Base-by-base conservation (phyloP, 1,140 invertebrate species). In the Drosophila tropicalis region DNA sequence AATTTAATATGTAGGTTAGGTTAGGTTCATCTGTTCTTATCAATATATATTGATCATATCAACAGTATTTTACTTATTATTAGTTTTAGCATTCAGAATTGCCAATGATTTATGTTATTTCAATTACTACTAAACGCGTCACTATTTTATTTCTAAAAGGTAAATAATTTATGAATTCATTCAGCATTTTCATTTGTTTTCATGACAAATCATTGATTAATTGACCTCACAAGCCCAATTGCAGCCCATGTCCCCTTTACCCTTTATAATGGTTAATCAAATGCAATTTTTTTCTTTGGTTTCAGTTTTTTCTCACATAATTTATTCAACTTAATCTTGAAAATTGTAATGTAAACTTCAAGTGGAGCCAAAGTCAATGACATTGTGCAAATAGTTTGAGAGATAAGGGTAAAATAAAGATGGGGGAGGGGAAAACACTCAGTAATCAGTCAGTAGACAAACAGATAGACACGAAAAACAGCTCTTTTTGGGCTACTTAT, bases 171-270 rank as follows among this genome's bases (percentile, higher is more conserved):
- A 39, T 39, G 36, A 19, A 10, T n/a, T 62, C 15, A 25, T 64
- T 25, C 22, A 60, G 40, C 64, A 29, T 29, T 62, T 29, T 39
- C 25, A 68, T 51, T 55, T 55, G 32, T 61, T 41, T 25, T 44
- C 47, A 72, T 13, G 54, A 75, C 44, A 19, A 57, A 75, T 75
- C 72, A 69, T 58, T 75, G 72, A 76, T 51, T 68, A 62, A 76
- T 68, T 39, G 36, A 39, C 36, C 36, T 3, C 36, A 9, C 34
- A 3, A 12, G 2, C 34, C 9, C 34, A 9, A 9, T 5, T 12
- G 7, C 7, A 36, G 9, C 10, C 7, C 34, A 9, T 6, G 9
- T 12, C 34, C 71, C 67, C 51, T 62, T 40, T 75, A 5, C 9
- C 10, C 22, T 29, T 25, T 54, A 12, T 4, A 12, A 10, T 1